Evolutionary conservation across 1,140 invertebrate genomes (phyloP).

Genomic region (Lysiphlebus fabarum): DNA sequence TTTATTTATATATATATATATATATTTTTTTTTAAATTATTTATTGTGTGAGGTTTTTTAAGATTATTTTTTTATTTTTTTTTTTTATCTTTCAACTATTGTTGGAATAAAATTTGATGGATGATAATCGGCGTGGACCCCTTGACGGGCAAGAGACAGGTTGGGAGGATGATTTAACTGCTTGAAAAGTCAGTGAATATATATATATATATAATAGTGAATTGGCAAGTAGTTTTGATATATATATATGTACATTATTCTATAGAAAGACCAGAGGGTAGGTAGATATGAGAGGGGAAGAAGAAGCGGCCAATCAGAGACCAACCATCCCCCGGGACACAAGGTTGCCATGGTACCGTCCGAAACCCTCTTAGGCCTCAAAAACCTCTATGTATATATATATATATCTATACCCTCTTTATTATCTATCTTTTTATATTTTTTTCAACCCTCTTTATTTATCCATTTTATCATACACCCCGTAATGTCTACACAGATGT

Average conservation of each 20-base stretch:
- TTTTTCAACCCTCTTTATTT: slow-evolving; percentile 6
- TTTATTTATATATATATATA: too few species aligned
- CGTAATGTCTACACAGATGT: slow-evolving; percentile 14
- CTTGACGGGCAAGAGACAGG: too few species aligned
- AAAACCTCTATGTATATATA: slow-evolving; percentile 42
- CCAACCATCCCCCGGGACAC: slow-evolving; percentile 51
- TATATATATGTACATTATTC: slow-evolving; percentile 9
- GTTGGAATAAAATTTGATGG: too few species aligned
- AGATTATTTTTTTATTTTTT: too few species aligned
- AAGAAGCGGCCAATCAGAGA: slow-evolving; percentile 54
- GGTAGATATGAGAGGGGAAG: slow-evolving; percentile 50
- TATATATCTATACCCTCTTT: slow-evolving; percentile 18
- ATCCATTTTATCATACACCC: slow-evolving; percentile 26
- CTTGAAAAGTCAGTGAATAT: too few species aligned
- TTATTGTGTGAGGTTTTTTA: too few species aligned
- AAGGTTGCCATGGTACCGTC: slow-evolving; percentile 55
- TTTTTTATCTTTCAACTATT: too few species aligned
- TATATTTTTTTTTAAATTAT: too few species aligned
- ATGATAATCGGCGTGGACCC: too few species aligned
- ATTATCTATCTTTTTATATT: slow-evolving; percentile 13
- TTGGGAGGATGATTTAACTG: too few species aligned
- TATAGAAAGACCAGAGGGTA: not conserved
- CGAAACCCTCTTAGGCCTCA: slow-evolving; percentile 53
- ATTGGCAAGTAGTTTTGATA: slow-evolving; percentile 31
- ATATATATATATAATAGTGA: slow-evolving; percentile 12